Evolutionary conservation across 2,888 invertebrate genomes (phyloP).

Genomic region (Ormia ochracea): DNA sequence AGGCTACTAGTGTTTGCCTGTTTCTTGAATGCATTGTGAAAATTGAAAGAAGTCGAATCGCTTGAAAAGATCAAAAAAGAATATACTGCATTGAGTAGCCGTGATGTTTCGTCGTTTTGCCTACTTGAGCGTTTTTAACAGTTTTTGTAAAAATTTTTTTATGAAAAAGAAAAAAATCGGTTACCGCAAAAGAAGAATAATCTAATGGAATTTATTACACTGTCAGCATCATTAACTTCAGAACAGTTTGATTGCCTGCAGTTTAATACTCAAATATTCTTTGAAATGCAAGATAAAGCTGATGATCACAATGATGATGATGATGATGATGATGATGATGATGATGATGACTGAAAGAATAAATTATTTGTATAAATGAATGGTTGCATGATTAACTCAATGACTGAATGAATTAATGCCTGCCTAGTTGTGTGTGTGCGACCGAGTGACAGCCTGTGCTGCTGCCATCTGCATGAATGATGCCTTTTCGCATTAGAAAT

Average conservation of each 20-base stretch:
- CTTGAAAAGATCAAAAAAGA: no score
- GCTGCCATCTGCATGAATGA: conserved; percentile 2
- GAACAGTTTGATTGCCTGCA: not conserved
- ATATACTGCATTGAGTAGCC: no score
- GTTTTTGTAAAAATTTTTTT: not conserved
- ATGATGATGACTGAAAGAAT: conserved; percentile 2
- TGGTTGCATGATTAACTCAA: not conserved
- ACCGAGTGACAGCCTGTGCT: not conserved
- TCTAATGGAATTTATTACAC: not conserved
- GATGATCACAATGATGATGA: not conserved
- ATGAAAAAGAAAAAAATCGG: not conserved
- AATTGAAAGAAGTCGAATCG: no score
- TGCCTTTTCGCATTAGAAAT: conserved; percentile 15
- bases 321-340: not conserved
- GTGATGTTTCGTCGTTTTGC: no score
- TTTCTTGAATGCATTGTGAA: no score
- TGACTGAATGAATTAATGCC: not conserved
- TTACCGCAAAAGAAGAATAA: not conserved
- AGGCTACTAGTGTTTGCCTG: no score
- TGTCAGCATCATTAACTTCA: not conserved
- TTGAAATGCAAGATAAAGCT: not conserved
- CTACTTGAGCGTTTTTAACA: no score
- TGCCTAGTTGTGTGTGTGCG: not conserved
- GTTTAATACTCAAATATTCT: not conserved
- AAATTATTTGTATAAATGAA: not conserved